These are phyloP conservation scores for Coptodon rendalli DNA, from an alignment of 2,113 vertebrate species.

Conservation along the genomic window DNA sequence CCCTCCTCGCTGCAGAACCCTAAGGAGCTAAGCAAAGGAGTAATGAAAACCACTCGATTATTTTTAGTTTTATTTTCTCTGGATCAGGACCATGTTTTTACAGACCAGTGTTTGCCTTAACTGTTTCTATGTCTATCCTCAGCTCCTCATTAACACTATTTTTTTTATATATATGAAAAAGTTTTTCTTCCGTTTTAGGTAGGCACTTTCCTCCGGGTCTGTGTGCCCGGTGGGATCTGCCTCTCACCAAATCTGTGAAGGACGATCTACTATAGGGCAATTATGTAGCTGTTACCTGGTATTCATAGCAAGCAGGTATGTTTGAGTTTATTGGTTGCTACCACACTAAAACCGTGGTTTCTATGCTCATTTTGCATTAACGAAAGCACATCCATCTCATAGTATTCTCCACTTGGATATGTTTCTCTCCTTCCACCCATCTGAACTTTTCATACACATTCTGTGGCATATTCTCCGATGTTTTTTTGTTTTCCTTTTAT, in stretches of 20 bases:
- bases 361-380: constrained; percentile 60
- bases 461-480: constrained; percentile 75
- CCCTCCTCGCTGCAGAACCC: constrained; percentile 31
- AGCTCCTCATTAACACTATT: constrained; percentile 74
- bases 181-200: constrained; percentile 55
- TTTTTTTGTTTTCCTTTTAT: not conserved
- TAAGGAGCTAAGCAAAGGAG: constrained; percentile 58
- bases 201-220: constrained; percentile 44
- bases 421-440: constrained; percentile 53
- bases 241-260: constrained; percentile 76
- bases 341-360: constrained; percentile 60
- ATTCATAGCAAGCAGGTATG: constrained; percentile 70
- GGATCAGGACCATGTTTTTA: constrained; percentile 67
- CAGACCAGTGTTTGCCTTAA: constrained; percentile 70
- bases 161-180: constrained; percentile 35
- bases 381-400: constrained; percentile 63
- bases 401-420: constrained; percentile 61
- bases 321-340: constrained; percentile 57
- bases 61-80: constrained; percentile 46
- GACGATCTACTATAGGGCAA: constrained; percentile 68
- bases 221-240: constrained; percentile 18
- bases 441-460: constrained; percentile 60
- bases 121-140: constrained; percentile 70
- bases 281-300: constrained; percentile 77
- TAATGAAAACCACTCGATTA: constrained; percentile 66